phyloP scores from a whole-genome alignment of 2,888 invertebrate species.

The Leucania comma region DNA sequence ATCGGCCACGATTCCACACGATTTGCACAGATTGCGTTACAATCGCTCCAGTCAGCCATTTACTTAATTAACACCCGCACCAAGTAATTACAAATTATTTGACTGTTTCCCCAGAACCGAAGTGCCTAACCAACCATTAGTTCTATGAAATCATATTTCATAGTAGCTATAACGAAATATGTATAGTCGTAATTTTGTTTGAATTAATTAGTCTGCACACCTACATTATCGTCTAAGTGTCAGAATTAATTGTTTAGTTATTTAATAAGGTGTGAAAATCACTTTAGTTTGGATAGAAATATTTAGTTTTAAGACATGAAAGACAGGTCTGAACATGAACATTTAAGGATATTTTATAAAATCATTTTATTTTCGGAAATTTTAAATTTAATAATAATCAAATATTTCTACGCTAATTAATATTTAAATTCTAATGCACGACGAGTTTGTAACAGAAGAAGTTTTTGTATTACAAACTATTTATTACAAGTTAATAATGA shows the following conservation, averaged over 20 bases:
- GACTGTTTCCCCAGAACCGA: conserved; percentile 53
- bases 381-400: no score
- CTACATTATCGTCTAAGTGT: conserved; percentile 38
- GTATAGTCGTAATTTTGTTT: conserved; percentile 44
- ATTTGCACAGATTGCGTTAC: conserved; percentile 82
- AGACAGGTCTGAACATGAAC: no score
- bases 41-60: conserved; percentile 77
- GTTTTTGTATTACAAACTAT: not conserved
- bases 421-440: not conserved
- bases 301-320: not conserved
- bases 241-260: conserved; percentile 38
- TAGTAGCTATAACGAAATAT: conserved; percentile 35
- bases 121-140: conserved; percentile 37
- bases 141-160: conserved; percentile 54
- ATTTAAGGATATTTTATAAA: not conserved
- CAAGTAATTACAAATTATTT: conserved; percentile 58
- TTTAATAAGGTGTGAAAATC: conserved; percentile 37
- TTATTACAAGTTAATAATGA: not conserved
- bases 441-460: not conserved
- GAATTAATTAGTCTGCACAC: conserved; percentile 56
- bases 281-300: not conserved
- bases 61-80: conserved; percentile 75
- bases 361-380: no score
- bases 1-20: conserved; percentile 44
- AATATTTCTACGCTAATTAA: no score